Evolutionary conservation across 2,888 invertebrate species (phyloP), one percentile per base, ranked within the genome.

Genomic region (Beris morrisii): DNA sequence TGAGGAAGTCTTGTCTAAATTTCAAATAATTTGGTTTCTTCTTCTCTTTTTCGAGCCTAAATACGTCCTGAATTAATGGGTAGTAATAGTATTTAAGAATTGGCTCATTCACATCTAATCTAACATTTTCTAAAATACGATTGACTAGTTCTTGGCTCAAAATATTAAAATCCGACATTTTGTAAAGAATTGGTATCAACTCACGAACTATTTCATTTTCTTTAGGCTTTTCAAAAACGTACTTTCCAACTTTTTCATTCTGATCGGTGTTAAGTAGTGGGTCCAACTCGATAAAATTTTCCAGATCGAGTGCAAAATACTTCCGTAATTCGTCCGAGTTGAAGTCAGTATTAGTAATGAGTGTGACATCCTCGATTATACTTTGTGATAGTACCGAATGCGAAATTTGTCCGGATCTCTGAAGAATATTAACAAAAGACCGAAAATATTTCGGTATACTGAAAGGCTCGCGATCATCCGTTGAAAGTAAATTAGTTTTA

Each of bases 341-440:
- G 4, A 64, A 32, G 15, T 55, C 55, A 5, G 43, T 44, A 32
- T 55, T 64, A 12, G 64, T 64, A 6, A 46, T 28, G 15, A 64
- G 9, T 3, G n/a, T 45, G 5, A 64, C 13, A 48, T 55, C 64
- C 38, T 38, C 9, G 9, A 38, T 38, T 38, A 7, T 38, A 38
- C 9, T 38, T 38, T 38, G 38, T 38, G 38, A 38, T 7, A 38
- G 9, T 7, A 38, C 38, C 9, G 38, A 38, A 38, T 38, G 5
- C 38, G 38, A 38, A 7, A 38, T 5, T 38, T 38, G 7, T 9
- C 9, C 9, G 38, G 7, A 38, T 9, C 38, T 38, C 38, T 5
- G 9, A 38, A 9, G 11, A 30, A 53, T 30, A 11, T 53, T 53
- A 6, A 53, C 30, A 31, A 53, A 53, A 2, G 53, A 53, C 12